These are phyloP conservation scores for Nycticryphes semicollaris DNA, from an alignment of 2,113 vertebrate species.

Conservation along the genomic window DNA sequence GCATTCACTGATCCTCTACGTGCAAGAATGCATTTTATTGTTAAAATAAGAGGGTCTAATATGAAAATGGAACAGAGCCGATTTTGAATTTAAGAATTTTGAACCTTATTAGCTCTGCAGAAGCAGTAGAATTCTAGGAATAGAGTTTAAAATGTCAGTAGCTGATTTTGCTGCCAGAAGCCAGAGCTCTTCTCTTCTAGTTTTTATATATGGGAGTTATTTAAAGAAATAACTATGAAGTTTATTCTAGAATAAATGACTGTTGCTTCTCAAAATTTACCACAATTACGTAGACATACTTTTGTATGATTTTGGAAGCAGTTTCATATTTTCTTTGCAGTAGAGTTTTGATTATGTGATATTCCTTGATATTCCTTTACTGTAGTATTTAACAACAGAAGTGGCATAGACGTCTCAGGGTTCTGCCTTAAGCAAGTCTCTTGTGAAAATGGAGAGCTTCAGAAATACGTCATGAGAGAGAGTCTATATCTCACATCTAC, in stretches of 20 bases:
- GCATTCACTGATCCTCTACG: neutral
- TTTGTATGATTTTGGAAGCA: neutral
- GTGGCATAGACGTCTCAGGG: conserved; percentile 72
- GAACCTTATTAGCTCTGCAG: neutral
- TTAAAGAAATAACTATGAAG: neutral
- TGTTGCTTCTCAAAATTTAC: neutral
- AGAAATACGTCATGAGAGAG: conserved; percentile 68
- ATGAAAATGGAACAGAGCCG: neutral
- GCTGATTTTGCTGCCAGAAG: neutral
- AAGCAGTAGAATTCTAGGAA: neutral
- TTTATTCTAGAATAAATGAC: neutral
- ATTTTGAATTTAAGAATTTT: neutral
- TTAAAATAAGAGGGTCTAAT: neutral
- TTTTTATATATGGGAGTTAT: neutral
- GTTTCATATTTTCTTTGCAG: neutral
- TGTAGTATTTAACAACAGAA: conserved; percentile 71
- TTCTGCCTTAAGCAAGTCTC: conserved; percentile 67
- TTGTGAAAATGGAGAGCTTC: conserved; percentile 74
- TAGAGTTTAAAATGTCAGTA: neutral
- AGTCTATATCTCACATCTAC: conserved; percentile 72
- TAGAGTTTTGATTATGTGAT: neutral
- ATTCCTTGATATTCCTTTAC: neutral
- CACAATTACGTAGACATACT: neutral
- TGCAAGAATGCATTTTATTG: neutral
- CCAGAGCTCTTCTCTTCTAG: neutral